These are phyloP conservation scores for Staurois parvus DNA, from an alignment of 2,797 vertebrate species.

Conservation along the genomic window DNA sequence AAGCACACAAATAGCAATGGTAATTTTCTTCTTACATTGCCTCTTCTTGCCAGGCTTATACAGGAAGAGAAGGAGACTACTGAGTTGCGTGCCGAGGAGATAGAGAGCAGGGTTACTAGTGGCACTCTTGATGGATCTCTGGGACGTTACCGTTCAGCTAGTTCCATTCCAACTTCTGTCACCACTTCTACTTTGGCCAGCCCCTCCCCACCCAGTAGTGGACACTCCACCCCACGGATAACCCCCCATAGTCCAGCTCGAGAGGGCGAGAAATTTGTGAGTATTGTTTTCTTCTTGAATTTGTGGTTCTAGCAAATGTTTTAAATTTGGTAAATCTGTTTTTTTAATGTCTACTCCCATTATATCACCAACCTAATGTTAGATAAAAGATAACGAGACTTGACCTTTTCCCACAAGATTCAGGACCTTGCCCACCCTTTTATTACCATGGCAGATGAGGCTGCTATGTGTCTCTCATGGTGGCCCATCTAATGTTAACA, in stretches of 20 bases:
- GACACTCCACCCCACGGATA: constrained; percentile 86
- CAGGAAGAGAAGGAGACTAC: constrained; percentile 93
- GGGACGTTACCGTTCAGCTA: constrained; percentile 77
- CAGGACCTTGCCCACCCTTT: too few relatives aligned
- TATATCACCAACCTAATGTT: too few relatives aligned
- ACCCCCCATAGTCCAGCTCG: constrained; percentile 86
- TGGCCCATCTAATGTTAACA: too few relatives aligned
- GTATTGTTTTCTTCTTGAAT: not conserved
- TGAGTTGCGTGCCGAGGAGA: constrained; percentile 86
- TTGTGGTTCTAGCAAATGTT: not conserved
- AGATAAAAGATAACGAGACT: too few relatives aligned
- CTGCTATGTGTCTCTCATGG: too few relatives aligned
- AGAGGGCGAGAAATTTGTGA: constrained; percentile 81
- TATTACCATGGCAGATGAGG: too few relatives aligned
- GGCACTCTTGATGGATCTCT: constrained; percentile 83
- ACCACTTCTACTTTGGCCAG: constrained; percentile 89
- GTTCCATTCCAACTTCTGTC: constrained; percentile 85
- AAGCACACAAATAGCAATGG: too few relatives aligned
- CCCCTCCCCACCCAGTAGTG: constrained; percentile 88
- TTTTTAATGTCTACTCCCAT: not conserved
- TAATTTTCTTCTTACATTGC: not conserved
- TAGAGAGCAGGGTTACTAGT: constrained; percentile 87
- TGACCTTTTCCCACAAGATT: too few relatives aligned
- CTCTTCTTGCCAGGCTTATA: constrained; percentile 77
- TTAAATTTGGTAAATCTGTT: too few relatives aligned